Evolutionary conservation across 2,797 vertebrate genomes (phyloP).

Genomic region (Arnoldichthys spilopterus): DNA sequence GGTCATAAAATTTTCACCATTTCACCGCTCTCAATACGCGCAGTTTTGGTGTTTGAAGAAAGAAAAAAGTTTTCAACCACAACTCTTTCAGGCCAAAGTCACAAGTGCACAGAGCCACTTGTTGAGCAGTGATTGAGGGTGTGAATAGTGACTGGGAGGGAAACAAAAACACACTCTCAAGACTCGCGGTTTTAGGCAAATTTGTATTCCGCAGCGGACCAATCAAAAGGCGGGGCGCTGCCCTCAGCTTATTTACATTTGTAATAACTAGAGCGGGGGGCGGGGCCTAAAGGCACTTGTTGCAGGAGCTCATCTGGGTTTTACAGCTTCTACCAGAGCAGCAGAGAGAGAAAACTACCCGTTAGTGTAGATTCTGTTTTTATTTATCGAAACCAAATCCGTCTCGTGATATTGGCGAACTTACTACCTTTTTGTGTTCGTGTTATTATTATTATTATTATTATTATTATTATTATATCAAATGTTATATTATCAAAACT

Average conservation of each 20-base stretch:
- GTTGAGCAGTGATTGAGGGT: slow-evolving; percentile 61
- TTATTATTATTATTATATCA: background rate
- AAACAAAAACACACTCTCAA: slow-evolving; percentile 59
- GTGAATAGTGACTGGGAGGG: slow-evolving; percentile 56
- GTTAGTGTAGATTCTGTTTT: background rate
- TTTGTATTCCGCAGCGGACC: slow-evolving; percentile 63
- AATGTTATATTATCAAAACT: no score
- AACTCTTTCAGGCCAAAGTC: slow-evolving; percentile 18
- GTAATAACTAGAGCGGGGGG: slow-evolving; percentile 63
- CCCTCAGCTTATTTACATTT: slow-evolving; percentile 70
- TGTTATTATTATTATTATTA: background rate
- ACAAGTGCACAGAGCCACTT: slow-evolving; percentile 61
- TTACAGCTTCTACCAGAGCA: background rate
- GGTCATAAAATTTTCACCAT: slow-evolving; percentile 35
- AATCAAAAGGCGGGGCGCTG: slow-evolving; percentile 64
- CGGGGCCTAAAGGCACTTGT: slow-evolving; percentile 66
- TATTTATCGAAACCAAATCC: background rate
- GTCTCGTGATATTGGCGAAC: background rate
- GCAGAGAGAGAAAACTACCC: background rate
- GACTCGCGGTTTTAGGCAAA: slow-evolving; percentile 64
- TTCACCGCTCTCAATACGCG: background rate
- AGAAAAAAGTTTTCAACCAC: slow-evolving; percentile 32
- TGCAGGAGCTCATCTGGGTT: slow-evolving; percentile 55
- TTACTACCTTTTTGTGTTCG: no score
- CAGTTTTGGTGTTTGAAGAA: background rate